A percentile compares a stretch with the other conserved stretches of the same genome.
phyloP scores from a whole-genome alignment of 2,797 vertebrate species.

The Thamnophis elegans region DNA sequence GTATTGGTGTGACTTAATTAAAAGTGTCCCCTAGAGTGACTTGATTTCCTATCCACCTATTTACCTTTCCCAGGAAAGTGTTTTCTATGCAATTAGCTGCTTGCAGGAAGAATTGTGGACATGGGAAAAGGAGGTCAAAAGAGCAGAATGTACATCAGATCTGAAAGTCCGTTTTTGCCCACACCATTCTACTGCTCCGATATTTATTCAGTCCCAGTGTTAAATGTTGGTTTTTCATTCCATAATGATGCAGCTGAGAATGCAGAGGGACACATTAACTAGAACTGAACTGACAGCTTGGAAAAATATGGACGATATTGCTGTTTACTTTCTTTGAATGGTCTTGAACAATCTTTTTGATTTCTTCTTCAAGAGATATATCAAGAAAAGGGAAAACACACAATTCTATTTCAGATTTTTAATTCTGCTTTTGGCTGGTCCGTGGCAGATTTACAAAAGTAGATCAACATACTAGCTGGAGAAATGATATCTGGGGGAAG shows the following conservation, averaged over 20 bases:
- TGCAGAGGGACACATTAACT: not conserved
- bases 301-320: not conserved
- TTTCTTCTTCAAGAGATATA: not conserved
- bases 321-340: not conserved
- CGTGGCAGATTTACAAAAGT: not conserved
- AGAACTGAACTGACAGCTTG: rapidly evolving
- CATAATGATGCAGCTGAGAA: not conserved
- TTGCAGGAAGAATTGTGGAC: not conserved
- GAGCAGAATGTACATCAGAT: not conserved
- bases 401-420: not conserved
- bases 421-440: not conserved
- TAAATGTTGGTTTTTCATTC: not conserved
- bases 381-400: not conserved
- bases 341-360: not conserved
- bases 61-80: not conserved
- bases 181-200: not conserved
- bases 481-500: not conserved
- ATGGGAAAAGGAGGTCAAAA: not conserved
- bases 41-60: not conserved
- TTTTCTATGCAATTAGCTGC: not conserved
- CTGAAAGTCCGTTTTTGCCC: not conserved
- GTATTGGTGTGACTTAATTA: conserved; percentile 36
- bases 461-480: not conserved
- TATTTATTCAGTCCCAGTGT: not conserved
- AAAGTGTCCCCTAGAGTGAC: conserved; percentile 31